Conservation (phyloP, 2,888 invertebrate species). For the Tipula lateralis region DNA sequence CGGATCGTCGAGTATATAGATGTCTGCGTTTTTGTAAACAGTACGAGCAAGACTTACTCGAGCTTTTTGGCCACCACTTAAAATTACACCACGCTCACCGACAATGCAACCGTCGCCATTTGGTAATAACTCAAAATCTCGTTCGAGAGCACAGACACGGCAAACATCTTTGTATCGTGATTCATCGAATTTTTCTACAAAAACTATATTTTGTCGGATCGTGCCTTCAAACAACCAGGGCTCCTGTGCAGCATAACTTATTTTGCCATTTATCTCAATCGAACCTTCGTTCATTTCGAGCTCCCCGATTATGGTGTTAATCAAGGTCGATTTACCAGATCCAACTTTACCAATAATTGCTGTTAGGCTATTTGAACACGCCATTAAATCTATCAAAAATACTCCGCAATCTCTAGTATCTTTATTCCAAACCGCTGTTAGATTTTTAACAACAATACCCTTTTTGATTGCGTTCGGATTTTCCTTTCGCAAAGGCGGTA, state of each 20-base stretch:
- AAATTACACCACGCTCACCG: slow-evolving; percentile 64
- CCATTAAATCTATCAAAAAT: slow-evolving; percentile 32
- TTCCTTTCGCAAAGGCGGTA: neutral
- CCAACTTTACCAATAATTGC: slow-evolving; percentile 71
- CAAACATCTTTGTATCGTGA: slow-evolving; percentile 53
- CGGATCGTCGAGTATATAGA: slow-evolving; percentile 74
- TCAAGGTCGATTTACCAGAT: slow-evolving; percentile 67
- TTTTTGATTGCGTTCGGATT: slow-evolving; percentile 28
- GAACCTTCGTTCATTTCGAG: slow-evolving; percentile 58
- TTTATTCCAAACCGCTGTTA: slow-evolving; percentile 32
- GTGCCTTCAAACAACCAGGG: slow-evolving; percentile 78
- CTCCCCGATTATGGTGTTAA: slow-evolving; percentile 70
- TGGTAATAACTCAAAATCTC: slow-evolving; percentile 61
- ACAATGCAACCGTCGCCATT: slow-evolving; percentile 52
- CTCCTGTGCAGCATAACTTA: slow-evolving; percentile 76
- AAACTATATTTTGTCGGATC: slow-evolving; percentile 87
- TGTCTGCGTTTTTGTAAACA: slow-evolving; percentile 68
- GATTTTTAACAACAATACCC: slow-evolving; percentile 32
- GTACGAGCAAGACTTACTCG: slow-evolving; percentile 70
- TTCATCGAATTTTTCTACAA: slow-evolving; percentile 69
- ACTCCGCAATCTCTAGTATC: slow-evolving; percentile 45
- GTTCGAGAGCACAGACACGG: slow-evolving; percentile 57
- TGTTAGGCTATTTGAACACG: slow-evolving; percentile 46
- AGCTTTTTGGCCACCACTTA: slow-evolving; percentile 73
- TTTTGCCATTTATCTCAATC: slow-evolving; percentile 56